Base-by-base conservation (phyloP, 2,888 invertebrate genomes). In the Callyntrura guangdongensis region DNA sequence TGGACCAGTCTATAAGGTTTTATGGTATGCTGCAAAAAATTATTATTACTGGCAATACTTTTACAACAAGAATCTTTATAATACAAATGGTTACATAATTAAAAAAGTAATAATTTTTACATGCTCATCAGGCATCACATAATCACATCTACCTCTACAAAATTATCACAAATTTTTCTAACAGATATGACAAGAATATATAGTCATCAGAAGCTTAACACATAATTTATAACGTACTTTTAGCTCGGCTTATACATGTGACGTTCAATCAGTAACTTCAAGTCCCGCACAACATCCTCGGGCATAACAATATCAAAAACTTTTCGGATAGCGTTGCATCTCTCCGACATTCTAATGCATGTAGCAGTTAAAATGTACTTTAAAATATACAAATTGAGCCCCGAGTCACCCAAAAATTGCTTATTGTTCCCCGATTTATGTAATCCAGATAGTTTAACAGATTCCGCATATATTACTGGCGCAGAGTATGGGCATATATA, bases 401-500 rank as follows among this genome's bases (percentile, higher is more conserved):
- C 61, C 20, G 89, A 53, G 11, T 92, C 86, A 27, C 91, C 89
- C 22, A 69, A 77, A 22, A 49, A 56, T 22, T 22, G 61, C n/a
- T 22, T 36, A 22, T 36, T 86, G 45, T 53, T 36, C 25, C 74
- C 69, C 11, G 91, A 91, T 53, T 91, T 93, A 79, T 87, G 87
- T 17, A 91, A 82, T 8, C 67, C 77, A 6, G 79, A 61, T 14
- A 87, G 81, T 84, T 90, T 92, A 0, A 92, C 91, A 8, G 92
- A 90, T 79, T 92, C 88, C 9, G 64, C 64, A 69, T 93, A 93
- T 74, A 93, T 92, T 14, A 77, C 20, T 11, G 93, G 91, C n/a
- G 92, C 92, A 5, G 93, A 93, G 45, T 92, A 89, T 0, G 93
- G 93, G 45, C 93, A 93, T 17, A 93, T 72, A 45, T 91, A 93